A percentile compares a stretch with the other conserved stretches of the same genome.
phyloP scores from a whole-genome alignment of 2,113 vertebrate genomes.

The Syrrhaptes paradoxus region DNA sequence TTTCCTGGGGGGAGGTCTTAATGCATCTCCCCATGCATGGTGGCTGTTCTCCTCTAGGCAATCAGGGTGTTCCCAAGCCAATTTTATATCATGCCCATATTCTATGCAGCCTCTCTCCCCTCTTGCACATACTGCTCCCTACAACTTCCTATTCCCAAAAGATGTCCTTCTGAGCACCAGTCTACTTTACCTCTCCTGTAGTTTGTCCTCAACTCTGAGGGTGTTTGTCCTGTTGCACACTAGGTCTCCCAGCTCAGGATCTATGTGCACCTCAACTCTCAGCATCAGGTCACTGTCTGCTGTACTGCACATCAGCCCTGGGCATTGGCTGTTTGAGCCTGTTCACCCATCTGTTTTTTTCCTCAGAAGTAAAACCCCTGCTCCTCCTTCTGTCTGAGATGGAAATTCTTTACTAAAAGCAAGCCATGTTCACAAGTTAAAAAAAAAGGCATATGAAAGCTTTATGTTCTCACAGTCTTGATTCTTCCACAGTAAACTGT shows the following conservation, averaged over 20 bases:
- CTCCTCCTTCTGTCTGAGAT: background rate
- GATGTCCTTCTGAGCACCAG: background rate
- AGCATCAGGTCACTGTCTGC: background rate
- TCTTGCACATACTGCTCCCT: background rate
- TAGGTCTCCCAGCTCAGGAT: background rate
- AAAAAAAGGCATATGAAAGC: background rate
- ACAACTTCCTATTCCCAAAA: background rate
- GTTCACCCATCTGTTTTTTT: background rate
- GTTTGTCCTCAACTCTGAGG: background rate
- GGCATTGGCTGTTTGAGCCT: background rate
- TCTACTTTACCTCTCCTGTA: background rate
- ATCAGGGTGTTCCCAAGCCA: background rate
- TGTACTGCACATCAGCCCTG: background rate
- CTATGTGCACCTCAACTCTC: accelerated
- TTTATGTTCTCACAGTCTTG: background rate
- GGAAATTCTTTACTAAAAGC: background rate
- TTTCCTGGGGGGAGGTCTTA: background rate
- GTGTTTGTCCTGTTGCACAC: background rate
- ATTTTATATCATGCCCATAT: background rate
- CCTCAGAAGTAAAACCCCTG: background rate
- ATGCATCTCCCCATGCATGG: background rate
- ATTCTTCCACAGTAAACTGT: background rate
- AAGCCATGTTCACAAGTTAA: background rate
- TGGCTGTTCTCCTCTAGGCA: background rate
- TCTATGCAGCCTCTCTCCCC: background rate